Evolutionary conservation across 2,113 vertebrate species (phyloP), one percentile per base, ranked within the genome.

Genomic region (Erinaceus europaeus): DNA sequence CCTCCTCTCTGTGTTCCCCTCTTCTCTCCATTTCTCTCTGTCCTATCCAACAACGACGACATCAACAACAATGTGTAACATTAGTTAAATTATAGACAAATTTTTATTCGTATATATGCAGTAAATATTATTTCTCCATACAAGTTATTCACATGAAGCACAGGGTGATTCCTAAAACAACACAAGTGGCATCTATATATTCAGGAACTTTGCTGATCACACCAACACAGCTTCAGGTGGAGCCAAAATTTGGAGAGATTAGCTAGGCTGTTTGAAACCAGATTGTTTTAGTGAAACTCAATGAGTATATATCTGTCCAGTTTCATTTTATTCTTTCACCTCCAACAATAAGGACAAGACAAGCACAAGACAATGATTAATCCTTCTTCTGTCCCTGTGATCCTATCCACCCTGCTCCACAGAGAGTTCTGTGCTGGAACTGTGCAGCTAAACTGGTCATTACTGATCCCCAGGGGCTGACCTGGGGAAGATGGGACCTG

Each of bases 21-120:
- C n/a, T n/a, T n/a, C n/a, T n/a, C n/a, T n/a, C n/a, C n/a, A n/a
- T n/a, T n/a, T n/a, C n/a, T n/a, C n/a, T n/a, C n/a, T n/a, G n/a
- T n/a, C n/a, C n/a, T n/a, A n/a, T n/a, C n/a, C n/a, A n/a, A n/a
- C n/a, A n/a, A n/a, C n/a, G n/a, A n/a, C n/a, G n/a, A n/a, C n/a
- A n/a, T n/a, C n/a, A n/a, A n/a, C n/a, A n/a, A n/a, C n/a, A 32
- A 23, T 75, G 9, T 40, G 14, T 83, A 25, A 64, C 15, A 17
- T 20, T 86, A 25, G 20, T 84, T 18, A 88, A 90, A 88, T 62
- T 27, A 68, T 1, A 62, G 55, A 85, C 84, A 79, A 90, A 59
- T 20, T 75, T 32, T 17, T 84, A 52, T 38, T 50, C 75, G 25
- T 79, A 12, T 48, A 69, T 52, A 27, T 74, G 44, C 20, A 79